Conservation (phyloP, 2,113 vertebrate species). For the Osmerus eperlanus region DNA sequence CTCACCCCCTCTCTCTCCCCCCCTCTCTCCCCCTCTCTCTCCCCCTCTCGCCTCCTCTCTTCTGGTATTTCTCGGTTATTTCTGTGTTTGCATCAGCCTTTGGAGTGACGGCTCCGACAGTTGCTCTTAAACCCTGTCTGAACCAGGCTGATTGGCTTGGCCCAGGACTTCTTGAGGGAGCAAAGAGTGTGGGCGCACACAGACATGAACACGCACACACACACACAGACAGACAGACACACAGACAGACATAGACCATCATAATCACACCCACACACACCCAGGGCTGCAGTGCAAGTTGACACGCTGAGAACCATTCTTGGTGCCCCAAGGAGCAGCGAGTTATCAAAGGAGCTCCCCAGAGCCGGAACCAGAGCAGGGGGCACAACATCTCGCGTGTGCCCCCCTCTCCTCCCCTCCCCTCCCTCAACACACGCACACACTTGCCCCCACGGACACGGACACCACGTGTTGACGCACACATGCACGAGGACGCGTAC, state of each 20-base stretch:
- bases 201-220: background rate
- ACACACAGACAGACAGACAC: background rate
- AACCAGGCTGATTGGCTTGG: conserved; percentile 40
- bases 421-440: background rate
- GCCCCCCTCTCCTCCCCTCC: background rate
- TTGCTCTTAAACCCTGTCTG: conserved; percentile 21
- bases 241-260: background rate
- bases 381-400: background rate
- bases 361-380: background rate
- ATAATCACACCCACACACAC: conserved; percentile 9
- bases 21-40: background rate
- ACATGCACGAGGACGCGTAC: conserved; percentile 5
- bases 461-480: background rate
- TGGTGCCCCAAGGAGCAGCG: background rate
- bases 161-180: conserved; percentile 31
- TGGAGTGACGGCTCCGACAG: conserved; percentile 33
- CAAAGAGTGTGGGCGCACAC: background rate
- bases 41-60: conserved; percentile 19
- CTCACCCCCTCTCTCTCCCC: background rate
- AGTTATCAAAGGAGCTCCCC: conserved; percentile 2
- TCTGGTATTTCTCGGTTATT: conserved; percentile 47
- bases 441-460: background rate
- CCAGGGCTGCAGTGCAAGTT: background rate
- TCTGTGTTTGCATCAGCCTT: conserved; percentile 53
- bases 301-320: background rate